phyloP scores from a whole-genome alignment of 2,113 vertebrate species.

The Lophius piscatorius region DNA sequence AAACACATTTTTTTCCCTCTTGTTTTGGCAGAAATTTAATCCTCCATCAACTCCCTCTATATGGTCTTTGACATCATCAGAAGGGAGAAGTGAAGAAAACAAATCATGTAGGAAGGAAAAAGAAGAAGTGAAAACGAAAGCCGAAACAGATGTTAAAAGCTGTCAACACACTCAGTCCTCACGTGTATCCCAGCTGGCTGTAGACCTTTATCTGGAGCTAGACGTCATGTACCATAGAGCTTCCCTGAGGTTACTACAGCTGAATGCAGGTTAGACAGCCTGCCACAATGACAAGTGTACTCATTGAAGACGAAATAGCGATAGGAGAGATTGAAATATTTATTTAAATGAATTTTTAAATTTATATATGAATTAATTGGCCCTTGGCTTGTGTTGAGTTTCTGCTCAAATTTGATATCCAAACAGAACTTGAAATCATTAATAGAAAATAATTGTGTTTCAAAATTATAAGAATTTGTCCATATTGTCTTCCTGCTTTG shows the following conservation, averaged over 20 bases:
- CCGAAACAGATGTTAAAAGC: conserved; percentile 26
- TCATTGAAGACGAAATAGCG: not conserved
- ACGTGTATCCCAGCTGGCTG: conserved; percentile 32
- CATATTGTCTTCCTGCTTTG: not conserved
- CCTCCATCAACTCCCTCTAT: not conserved
- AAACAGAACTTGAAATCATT: conserved; percentile 13
- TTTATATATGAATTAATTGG: not conserved
- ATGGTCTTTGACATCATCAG: not conserved
- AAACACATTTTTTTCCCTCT: conserved; percentile 1
- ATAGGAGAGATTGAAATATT: no score
- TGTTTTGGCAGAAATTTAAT: conserved; percentile 52
- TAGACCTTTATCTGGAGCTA: conserved; percentile 90
- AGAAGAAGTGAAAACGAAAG: conserved; percentile 28
- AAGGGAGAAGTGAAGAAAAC: conserved; percentile 11
- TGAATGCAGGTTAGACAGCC: conserved; percentile 78
- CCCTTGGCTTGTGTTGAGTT: not conserved
- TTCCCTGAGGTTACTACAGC: conserved; percentile 82
- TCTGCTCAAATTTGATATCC: not conserved
- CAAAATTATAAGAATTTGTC: not conserved
- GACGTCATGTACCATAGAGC: conserved; percentile 85
- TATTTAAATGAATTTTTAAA: not conserved
- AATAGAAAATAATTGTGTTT: not conserved
- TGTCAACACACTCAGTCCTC: conserved; percentile 49
- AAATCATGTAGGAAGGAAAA: conserved; percentile 6
- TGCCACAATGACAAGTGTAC: not conserved